Conservation (phyloP, 2,113 vertebrate species). For the Pelobates fuscus region DNA sequence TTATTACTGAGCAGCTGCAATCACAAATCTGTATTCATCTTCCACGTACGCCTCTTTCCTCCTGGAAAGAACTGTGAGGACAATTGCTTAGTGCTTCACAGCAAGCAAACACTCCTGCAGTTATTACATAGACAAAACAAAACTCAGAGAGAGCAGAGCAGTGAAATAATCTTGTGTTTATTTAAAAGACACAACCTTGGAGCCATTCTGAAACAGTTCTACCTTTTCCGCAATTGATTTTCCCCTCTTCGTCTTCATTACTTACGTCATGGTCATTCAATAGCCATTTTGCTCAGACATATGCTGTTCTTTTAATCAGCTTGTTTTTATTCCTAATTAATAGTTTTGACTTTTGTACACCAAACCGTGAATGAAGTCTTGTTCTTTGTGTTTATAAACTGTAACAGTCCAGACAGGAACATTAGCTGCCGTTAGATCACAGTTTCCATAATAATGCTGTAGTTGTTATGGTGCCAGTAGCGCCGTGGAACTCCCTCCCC, state of each 20-base stretch:
- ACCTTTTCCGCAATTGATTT: not conserved
- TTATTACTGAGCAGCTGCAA: slow-evolving; percentile 47
- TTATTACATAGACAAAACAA: slow-evolving; percentile 35
- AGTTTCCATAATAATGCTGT: no score
- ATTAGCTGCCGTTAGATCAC: no score
- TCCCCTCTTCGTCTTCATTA: not conserved
- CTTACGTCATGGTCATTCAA: slow-evolving; percentile 17
- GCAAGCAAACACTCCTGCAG: slow-evolving; percentile 34
- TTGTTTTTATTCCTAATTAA: no score
- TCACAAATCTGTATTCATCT: slow-evolving; percentile 46
- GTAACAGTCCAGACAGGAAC: no score
- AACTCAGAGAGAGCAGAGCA: slow-evolving; percentile 13
- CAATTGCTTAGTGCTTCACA: slow-evolving; percentile 19
- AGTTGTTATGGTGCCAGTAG: no score
- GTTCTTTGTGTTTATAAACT: no score
- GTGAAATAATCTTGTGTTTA: slow-evolving; percentile 30
- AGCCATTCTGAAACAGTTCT: slow-evolving; percentile 1
- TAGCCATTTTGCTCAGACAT: slow-evolving; percentile 9
- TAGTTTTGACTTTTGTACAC: no score
- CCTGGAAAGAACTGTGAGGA: slow-evolving; percentile 25
- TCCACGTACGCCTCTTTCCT: slow-evolving; percentile 20
- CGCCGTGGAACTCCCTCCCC: no score
- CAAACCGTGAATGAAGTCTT: no score
- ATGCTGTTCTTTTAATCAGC: no score
- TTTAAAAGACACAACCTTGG: slow-evolving; percentile 18